Evolutionary conservation across 2,113 vertebrate species (phyloP).

Genomic region (Pseudopipra pipra): DNA sequence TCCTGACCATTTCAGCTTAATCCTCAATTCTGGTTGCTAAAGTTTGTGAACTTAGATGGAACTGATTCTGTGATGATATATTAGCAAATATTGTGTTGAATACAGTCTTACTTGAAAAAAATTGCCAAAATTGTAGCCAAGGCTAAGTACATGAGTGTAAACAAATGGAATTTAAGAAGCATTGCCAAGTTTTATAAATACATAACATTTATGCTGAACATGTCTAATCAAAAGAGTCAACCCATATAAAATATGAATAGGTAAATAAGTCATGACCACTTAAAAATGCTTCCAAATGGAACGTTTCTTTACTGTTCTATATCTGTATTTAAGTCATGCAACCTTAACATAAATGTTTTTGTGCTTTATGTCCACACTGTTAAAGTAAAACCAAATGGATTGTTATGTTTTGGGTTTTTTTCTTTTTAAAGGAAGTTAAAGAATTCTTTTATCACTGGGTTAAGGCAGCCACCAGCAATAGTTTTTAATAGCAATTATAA

Average conservation of each 20-base stretch:
- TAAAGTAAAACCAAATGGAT: constrained; percentile 60
- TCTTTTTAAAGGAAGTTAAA: neutral
- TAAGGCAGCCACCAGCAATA: constrained; percentile 53
- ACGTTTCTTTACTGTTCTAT: constrained; percentile 20
- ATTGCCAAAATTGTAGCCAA: neutral
- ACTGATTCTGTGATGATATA: constrained; percentile 69
- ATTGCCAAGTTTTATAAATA: constrained; percentile 52
- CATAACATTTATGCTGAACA: constrained; percentile 32
- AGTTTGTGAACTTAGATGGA: constrained; percentile 63
- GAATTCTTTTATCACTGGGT: constrained; percentile 8
- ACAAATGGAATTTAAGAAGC: constrained; percentile 45
- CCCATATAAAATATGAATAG: constrained; percentile 71
- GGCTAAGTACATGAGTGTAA: constrained; percentile 1
- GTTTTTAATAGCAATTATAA: constrained; percentile 44
- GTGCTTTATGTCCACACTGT: constrained; percentile 53
- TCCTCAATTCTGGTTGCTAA: constrained; percentile 46
- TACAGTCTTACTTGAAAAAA: constrained; percentile 52
- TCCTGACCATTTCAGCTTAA: constrained; percentile 49
- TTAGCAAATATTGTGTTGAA: constrained; percentile 66
- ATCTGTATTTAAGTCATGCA: constrained; percentile 43
- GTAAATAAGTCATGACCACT: constrained; percentile 41
- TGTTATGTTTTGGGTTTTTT: neutral
- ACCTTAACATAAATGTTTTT: constrained; percentile 45
- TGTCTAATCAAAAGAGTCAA: constrained; percentile 78
- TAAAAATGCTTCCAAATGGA: constrained; percentile 32